phyloP scores from a whole-genome alignment of 2,797 vertebrate genomes.

The Lepidocolaptes lacrymiger region DNA sequence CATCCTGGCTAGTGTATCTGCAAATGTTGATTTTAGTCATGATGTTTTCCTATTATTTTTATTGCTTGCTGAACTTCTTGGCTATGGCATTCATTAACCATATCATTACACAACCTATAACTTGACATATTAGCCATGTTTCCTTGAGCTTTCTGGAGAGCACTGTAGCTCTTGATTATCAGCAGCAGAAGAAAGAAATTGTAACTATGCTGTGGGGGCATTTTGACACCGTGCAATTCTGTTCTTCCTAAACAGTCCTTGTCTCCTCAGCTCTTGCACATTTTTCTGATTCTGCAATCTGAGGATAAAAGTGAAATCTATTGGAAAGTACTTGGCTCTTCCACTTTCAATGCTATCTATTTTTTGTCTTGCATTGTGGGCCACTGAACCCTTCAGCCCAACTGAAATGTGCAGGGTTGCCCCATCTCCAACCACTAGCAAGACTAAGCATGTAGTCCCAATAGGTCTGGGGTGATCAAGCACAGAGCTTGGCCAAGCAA shows the following conservation, averaged over 20 bases:
- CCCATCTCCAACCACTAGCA: background rate
- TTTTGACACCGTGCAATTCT: background rate
- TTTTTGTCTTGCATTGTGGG: background rate
- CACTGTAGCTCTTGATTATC: background rate
- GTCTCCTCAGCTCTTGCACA: background rate
- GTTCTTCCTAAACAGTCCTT: background rate
- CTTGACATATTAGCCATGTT: background rate
- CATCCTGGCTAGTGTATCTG: conserved; percentile 25
- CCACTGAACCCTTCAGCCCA: background rate
- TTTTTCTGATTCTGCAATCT: background rate
- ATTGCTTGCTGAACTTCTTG: background rate
- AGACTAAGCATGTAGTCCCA: background rate
- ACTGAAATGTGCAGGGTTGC: background rate
- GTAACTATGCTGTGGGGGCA: background rate
- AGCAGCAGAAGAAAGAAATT: background rate
- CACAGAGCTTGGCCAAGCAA: background rate
- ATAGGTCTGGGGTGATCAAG: background rate
- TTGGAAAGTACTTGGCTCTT: background rate
- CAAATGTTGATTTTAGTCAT: conserved; percentile 14
- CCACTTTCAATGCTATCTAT: background rate
- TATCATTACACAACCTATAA: background rate
- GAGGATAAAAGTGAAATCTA: background rate
- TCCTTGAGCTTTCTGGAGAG: background rate
- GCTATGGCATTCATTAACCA: conserved; percentile 7
- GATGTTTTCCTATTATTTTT: background rate